Evolutionary conservation across 2,797 vertebrate species (phyloP).

Genomic region (Phataginus tricuspis): DNA sequence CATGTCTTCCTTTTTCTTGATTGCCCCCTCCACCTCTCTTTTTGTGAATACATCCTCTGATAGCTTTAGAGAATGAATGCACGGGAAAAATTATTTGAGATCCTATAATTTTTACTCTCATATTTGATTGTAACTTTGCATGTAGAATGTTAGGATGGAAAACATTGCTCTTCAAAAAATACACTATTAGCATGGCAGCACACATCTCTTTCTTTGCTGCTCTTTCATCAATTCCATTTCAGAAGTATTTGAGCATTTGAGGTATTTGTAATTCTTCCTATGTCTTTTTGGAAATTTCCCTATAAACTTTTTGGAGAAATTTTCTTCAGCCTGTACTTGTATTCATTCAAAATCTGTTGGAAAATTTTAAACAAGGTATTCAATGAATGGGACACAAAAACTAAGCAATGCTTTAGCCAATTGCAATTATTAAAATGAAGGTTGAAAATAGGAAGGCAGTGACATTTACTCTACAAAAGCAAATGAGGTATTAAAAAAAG

Average conservation of each 20-base stretch:
- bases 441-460: neutral
- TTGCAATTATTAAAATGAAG: conserved; percentile 5
- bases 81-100: neutral
- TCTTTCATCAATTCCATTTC: neutral
- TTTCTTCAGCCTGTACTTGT: neutral
- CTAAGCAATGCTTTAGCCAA: neutral
- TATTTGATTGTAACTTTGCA: neutral
- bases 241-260: neutral
- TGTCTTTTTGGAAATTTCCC: too few species aligned
- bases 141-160: neutral
- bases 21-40: neutral
- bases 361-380: neutral
- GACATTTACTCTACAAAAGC: neutral
- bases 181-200: neutral
- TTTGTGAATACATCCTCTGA: neutral
- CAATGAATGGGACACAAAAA: neutral
- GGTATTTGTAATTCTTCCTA: neutral
- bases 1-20: neutral
- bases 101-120: neutral
- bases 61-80: neutral
- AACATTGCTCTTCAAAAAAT: neutral
- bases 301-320: neutral
- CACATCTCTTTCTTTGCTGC: neutral
- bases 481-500: neutral
- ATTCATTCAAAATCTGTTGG: neutral